Base-by-base conservation (phyloP, 2,888 invertebrate species). In the Chymomyza amoena region DNA sequence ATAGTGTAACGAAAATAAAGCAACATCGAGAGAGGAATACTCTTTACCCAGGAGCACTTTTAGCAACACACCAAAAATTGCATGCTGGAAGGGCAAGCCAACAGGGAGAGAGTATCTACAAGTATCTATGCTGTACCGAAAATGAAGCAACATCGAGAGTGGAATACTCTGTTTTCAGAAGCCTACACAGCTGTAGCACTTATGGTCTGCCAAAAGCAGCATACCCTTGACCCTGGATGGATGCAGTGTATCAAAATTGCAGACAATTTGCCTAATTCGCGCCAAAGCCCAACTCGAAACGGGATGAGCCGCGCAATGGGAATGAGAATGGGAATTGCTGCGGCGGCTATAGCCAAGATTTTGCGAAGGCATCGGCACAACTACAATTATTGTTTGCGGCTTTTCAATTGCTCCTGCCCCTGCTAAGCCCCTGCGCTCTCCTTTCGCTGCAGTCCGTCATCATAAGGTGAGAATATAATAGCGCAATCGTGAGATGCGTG, bases 401-500 rank as follows among this genome's bases (percentile, higher is more conserved):
- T 83, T 84, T 83, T 83, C 87, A 84, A 87, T 84, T 87, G 87
- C 80, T 76, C 54, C 28, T n/a, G n/a, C n/a, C n/a, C n/a, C n/a
- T 28, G 63, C 66, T 60, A 61, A 36, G 1, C 65, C 70, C 10
- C 18, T 39, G 50, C 57, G 73, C 50, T 70, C 36, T 54, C 10
- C n/a, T 51, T 51, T 51, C 6, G 54, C 56, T 45, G 61, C 60
- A 77, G 79, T 81, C 87, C 80, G 80, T 81, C 84, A 88, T 87
- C 87, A 88, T 87, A 84, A 87, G 88, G 87, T 87, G 81, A 86
- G 89, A 84, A 87, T 84, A 89, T 91, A 91, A 91, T 91, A 89
- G 90, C 89, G 89, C 87, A 89, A 89, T 91, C 91, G 91, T 91
- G 91, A 91, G 90, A 90, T 91, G 91, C 91, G 91, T 91, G 91